Conservation (phyloP, 2,113 vertebrate genomes). For the Hystrix brachyura region DNA sequence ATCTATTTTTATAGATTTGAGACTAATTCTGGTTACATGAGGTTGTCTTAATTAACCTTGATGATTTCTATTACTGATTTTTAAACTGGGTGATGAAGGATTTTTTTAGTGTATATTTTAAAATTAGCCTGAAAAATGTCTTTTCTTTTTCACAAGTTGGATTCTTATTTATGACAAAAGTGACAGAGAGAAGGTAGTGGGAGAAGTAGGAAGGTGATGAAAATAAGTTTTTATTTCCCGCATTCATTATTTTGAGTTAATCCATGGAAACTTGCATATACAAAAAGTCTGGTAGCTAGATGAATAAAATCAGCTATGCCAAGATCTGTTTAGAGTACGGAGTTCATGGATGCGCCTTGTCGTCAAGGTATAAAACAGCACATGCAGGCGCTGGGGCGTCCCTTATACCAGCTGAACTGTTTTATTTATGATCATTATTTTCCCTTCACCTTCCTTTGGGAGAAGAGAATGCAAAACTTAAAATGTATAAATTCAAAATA, state of each 20-base stretch:
- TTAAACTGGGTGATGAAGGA: constrained; percentile 34
- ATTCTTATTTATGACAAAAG: constrained; percentile 41
- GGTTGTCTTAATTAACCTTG: constrained; percentile 28
- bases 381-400: not conserved
- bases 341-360: constrained; percentile 48
- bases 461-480: constrained; percentile 86
- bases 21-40: constrained; percentile 10
- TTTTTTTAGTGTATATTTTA: not conserved
- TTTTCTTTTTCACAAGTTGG: not conserved
- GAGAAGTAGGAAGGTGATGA: not conserved
- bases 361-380: constrained; percentile 2
- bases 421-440: constrained; percentile 80
- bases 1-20: constrained; percentile 62
- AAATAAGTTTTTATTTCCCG: constrained; percentile 52
- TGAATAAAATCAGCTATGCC: constrained; percentile 1
- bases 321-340: not conserved
- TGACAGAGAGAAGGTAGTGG: not conserved
- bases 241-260: constrained; percentile 44
- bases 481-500: constrained; percentile 88
- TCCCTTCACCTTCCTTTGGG: constrained; percentile 73
- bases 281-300: not conserved
- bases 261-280: constrained; percentile 19
- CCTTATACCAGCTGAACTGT: constrained; percentile 44
- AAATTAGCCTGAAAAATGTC: not conserved
- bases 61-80: constrained; percentile 27